phyloP scores from a whole-genome alignment of 92 coral and sea anemone species.

The Porites cylindrica region DNA sequence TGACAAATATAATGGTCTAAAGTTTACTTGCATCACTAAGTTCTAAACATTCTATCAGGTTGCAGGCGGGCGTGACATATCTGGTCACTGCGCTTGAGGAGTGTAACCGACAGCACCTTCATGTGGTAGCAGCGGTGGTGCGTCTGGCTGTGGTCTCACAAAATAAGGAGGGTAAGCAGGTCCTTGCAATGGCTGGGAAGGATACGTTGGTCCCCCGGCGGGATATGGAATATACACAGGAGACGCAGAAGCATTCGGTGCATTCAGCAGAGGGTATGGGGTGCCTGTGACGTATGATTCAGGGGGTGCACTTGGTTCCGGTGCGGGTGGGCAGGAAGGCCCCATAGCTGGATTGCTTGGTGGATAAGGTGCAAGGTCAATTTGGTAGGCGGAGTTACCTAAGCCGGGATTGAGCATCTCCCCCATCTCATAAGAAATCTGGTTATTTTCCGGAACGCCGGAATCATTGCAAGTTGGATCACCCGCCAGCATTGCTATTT shows the following conservation, averaged over 20 bases:
- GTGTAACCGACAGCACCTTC: neutral
- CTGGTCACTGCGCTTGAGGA: neutral
- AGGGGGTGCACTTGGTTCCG: neutral
- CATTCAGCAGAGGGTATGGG: neutral
- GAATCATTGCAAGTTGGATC: neutral
- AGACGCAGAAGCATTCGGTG: neutral
- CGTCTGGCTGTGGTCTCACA: neutral
- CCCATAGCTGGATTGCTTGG: slow-evolving; percentile 17
- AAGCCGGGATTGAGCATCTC: slow-evolving; percentile 6
- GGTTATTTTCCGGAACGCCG: neutral
- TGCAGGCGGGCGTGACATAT: neutral
- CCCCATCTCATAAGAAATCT: neutral
- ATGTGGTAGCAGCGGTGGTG: slow-evolving; percentile 14
- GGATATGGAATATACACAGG: neutral
- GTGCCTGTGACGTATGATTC: neutral
- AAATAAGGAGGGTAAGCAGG: neutral
- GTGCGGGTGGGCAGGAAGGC: neutral
- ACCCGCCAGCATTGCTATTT: slow-evolving; percentile 37
- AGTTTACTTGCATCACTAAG: too few relatives aligned
- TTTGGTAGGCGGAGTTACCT: slow-evolving; percentile 4
- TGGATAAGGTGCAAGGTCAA: neutral
- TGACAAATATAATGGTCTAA: too few relatives aligned
- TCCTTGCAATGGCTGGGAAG: neutral
- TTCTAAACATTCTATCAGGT: too few relatives aligned
- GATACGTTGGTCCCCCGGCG: neutral